These are phyloP conservation scores for Phyllostomus hastatus DNA, from an alignment of 2,113 vertebrate species.

Conservation along the genomic window DNA sequence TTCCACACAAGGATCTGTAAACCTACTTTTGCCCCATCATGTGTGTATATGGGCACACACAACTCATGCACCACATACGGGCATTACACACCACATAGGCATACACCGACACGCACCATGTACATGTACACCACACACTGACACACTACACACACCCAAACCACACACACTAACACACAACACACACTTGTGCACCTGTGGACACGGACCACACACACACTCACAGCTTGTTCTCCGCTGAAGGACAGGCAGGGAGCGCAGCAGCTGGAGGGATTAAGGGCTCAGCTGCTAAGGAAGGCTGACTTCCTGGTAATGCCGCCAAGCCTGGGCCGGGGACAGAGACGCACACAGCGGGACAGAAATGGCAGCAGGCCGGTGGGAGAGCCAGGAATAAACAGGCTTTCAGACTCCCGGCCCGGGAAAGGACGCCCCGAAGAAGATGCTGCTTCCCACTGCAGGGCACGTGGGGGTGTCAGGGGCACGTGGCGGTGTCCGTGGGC, in stretches of 20 bases:
- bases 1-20: no score
- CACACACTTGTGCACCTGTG: not conserved
- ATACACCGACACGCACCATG: not conserved
- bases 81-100: not conserved
- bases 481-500: not conserved
- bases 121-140: not conserved
- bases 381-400: not conserved
- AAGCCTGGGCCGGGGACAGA: not conserved
- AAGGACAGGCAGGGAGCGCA: not conserved
- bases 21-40: no score
- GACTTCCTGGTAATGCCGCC: not conserved
- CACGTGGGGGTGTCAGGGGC: not conserved
- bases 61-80: not conserved
- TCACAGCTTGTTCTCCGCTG: not conserved
- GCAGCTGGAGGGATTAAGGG: conserved; percentile 31
- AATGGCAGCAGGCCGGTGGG: not conserved
- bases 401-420: not conserved
- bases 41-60: no score
- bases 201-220: not conserved
- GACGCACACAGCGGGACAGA: not conserved
- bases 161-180: not conserved
- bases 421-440: not conserved
- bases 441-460: not conserved
- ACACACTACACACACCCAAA: not conserved
- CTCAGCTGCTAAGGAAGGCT: not conserved